Conservation (phyloP, 2,888 invertebrate species). For the Agrochola macilenta region DNA sequence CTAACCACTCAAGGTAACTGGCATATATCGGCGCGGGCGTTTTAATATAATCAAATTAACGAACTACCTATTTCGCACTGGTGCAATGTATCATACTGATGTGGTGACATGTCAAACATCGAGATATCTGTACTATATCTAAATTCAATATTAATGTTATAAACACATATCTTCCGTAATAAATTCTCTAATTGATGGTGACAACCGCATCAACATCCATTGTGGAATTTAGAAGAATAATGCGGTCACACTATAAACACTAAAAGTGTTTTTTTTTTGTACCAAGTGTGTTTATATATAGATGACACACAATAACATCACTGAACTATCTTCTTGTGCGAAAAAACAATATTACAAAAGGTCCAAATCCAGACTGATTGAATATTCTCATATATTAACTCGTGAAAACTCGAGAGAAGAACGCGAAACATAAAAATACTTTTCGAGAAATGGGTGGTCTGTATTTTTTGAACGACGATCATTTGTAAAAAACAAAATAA, state of each 20-base stretch:
- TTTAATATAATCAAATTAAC: not conserved
- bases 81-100: too few species aligned
- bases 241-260: not conserved
- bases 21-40: too few species aligned
- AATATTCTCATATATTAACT: not conserved
- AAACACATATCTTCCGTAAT: too few species aligned
- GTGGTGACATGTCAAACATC: not conserved
- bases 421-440: not conserved
- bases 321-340: not conserved
- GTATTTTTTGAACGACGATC: not conserved
- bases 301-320: not conserved
- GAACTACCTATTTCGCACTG: not conserved
- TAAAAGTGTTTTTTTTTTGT: not conserved
- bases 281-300: not conserved
- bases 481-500: not conserved
- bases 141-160: too few species aligned
- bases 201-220: not conserved
- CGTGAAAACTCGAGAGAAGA: not conserved
- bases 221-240: not conserved
- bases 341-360: not conserved
- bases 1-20: too few species aligned
- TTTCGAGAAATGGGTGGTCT: not conserved
- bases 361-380: not conserved
- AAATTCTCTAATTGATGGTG: too few species aligned
- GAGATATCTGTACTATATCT: too few species aligned